These are phyloP conservation scores for Anguilla rostrata DNA, from an alignment of 2,113 vertebrate genomes.

Conservation along the genomic window DNA sequence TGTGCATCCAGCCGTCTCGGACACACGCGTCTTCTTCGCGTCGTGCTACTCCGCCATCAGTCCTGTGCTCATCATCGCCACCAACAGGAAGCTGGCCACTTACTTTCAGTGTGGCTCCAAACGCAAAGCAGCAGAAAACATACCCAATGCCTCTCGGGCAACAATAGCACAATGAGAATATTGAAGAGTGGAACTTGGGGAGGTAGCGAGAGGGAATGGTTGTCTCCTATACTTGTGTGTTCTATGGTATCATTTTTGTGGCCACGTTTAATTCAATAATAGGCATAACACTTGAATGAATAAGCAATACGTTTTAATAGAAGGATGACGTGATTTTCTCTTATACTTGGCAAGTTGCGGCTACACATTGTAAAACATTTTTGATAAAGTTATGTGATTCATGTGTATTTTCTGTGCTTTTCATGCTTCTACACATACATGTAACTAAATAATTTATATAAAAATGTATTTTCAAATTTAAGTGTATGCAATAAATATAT, in stretches of 20 bases:
- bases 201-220: neutral
- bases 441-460: no score
- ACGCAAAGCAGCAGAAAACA: neutral
- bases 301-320: neutral
- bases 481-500: no score
- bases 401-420: no score
- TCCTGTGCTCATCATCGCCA: conserved; percentile 38
- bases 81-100: conserved; percentile 33
- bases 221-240: neutral
- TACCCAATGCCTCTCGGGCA: neutral
- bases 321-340: neutral
- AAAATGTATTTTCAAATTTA: no score
- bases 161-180: neutral
- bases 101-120: conserved; percentile 6
- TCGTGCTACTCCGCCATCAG: conserved; percentile 43
- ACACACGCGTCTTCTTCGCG: conserved; percentile 41
- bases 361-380: neutral
- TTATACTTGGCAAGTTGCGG: neutral
- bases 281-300: neutral
- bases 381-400: no score
- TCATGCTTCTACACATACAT: neutral
- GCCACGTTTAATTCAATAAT: neutral
- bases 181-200: no score
- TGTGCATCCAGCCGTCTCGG: conserved; percentile 26
- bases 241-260: neutral